Percentiles rank a stretch among this genome's conserved stretches.
phyloP scores from a whole-genome alignment of 1,140 invertebrate genomes.

The Rhopalosiphum padi region DNA sequence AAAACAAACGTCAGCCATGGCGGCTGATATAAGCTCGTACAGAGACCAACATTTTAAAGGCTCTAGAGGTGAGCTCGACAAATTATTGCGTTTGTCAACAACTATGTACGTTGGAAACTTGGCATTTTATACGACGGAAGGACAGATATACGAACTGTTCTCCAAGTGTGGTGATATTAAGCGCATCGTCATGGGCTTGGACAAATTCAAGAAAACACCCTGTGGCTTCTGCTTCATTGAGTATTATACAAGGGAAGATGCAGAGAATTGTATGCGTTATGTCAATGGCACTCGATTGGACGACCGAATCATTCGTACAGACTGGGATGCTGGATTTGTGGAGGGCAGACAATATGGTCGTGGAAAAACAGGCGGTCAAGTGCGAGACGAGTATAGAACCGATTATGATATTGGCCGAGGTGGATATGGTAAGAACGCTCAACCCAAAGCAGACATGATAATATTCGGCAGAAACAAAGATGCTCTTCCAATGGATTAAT shows the following conservation, averaged over 20 bases:
- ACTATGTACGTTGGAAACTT: slow-evolving; percentile 98
- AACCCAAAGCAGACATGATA: slow-evolving; percentile 73
- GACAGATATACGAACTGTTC: slow-evolving; percentile 98
- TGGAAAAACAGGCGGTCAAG: slow-evolving; percentile 98
- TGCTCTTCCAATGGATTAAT: slow-evolving; percentile 49
- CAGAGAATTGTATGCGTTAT: slow-evolving; percentile 94
- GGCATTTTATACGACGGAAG: slow-evolving; percentile 98
- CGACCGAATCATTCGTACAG: slow-evolving; percentile 95
- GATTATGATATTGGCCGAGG: slow-evolving; percentile 96
- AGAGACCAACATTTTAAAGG: slow-evolving; percentile 97
- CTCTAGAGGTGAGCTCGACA: slow-evolving; percentile 89
- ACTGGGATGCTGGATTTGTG: slow-evolving; percentile 99
- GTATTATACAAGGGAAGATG: slow-evolving; percentile 89
- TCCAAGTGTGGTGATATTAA: slow-evolving; percentile 95
- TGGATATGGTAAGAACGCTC: slow-evolving; percentile 94
- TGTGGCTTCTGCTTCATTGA: slow-evolving; percentile 99
- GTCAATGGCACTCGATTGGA: slow-evolving; percentile 97
- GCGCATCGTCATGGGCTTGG: slow-evolving; percentile 96
- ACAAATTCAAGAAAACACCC: slow-evolving; percentile 97
- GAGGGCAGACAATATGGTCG: slow-evolving; percentile 98
- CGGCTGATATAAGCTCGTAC: slow-evolving; percentile 86
- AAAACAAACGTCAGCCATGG: slow-evolving; percentile 42
- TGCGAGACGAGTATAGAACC: slow-evolving; percentile 96
- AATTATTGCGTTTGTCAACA: slow-evolving; percentile 73
- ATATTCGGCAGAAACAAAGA: slow-evolving; percentile 53